Base-by-base conservation (phyloP, 2,113 vertebrate genomes). In the Genyomyrus donnyi region DNA sequence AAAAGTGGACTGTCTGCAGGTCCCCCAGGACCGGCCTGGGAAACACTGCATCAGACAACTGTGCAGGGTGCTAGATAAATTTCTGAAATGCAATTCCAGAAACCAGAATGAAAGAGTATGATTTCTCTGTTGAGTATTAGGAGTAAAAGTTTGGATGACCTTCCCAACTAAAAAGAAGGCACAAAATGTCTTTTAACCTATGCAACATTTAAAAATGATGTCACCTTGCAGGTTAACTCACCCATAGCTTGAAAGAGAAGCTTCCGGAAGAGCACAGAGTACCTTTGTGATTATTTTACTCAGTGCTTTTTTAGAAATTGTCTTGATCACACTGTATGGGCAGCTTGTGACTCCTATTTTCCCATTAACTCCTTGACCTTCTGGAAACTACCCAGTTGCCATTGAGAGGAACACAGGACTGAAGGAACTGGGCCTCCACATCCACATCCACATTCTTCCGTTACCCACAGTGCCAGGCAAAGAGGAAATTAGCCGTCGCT, bases 281-380 rank as follows among this genome's bases (percentile, higher is more conserved):
- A 5, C 1, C 66, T 77, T 89, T 77, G 88, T 89, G 88, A 45
- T 42, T 17, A 74, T 31, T 74, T 48, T 62, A 27, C n/a, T 49
- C 62, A 49, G 9, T 49, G 88, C 58, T 39, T 52, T 48, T 77
- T n/a, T 17, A n/a, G 49, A 90, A 49, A n/a, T 56, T 46, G 31
- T n/a, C 48, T 8, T 0, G 85, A 85, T 11, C 83, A n/a, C 46
- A 42, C 31, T 84, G 39, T 39, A 39, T 42, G 15, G 50, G 19
- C 66, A 6, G 87, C 92, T 84, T 80, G 91, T 90, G 92, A 92
- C 89, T 91, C 87, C 85, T 46, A 90, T 92, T 90, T 87, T 58
- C 88, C 48, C 3, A 89, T 83, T 83, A 52, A 89, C 85, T 83
- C 62, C 50, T 86, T 84, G 70, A 31, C 89, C 31, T 90, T 91